These are phyloP conservation scores for Thymelicus sylvestris DNA, from an alignment of 2,888 invertebrate genomes.

Conservation along the genomic window DNA sequence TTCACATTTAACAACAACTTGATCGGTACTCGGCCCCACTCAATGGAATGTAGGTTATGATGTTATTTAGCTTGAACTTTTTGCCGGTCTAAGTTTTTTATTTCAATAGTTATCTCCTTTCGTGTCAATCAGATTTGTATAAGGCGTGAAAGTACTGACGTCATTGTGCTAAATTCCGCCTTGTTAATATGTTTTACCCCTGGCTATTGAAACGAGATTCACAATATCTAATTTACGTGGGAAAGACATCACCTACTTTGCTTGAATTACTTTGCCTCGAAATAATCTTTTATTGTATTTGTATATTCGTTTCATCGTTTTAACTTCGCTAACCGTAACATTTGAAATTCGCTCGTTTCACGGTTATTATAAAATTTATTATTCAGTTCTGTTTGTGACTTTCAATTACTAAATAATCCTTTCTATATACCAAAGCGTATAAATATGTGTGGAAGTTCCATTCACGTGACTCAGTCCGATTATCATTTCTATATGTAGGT, in stretches of 20 bases:
- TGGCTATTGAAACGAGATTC: slow-evolving; percentile 56
- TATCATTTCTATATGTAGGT: background rate
- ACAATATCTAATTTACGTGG: slow-evolving; percentile 50
- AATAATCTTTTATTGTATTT: slow-evolving; percentile 34
- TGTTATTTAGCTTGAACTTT: slow-evolving; percentile 79
- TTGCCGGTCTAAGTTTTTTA: slow-evolving; percentile 76
- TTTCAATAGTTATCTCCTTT: slow-evolving; percentile 79
- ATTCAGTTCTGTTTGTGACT: background rate
- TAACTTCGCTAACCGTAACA: slow-evolving; percentile 6
- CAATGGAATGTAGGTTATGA: slow-evolving; percentile 82
- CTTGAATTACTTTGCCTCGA: slow-evolving; percentile 35
- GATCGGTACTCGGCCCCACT: slow-evolving; percentile 66
- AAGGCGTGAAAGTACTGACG: slow-evolving; percentile 81
- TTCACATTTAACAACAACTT: slow-evolving; percentile 71
- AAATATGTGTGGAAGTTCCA: background rate
- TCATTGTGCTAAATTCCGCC: slow-evolving; percentile 71
- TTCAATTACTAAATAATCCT: background rate
- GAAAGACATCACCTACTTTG: slow-evolving; percentile 50
- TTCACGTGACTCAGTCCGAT: slow-evolving; percentile 1
- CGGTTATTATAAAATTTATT: background rate
- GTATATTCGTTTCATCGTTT: slow-evolving; percentile 16
- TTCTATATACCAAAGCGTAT: background rate
- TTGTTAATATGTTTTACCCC: slow-evolving; percentile 58
- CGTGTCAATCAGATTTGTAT: slow-evolving; percentile 77
- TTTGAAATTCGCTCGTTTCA: slow-evolving; percentile 8